Conservation (phyloP, 2,113 vertebrate genomes). For the Sturnira hondurensis region DNA sequence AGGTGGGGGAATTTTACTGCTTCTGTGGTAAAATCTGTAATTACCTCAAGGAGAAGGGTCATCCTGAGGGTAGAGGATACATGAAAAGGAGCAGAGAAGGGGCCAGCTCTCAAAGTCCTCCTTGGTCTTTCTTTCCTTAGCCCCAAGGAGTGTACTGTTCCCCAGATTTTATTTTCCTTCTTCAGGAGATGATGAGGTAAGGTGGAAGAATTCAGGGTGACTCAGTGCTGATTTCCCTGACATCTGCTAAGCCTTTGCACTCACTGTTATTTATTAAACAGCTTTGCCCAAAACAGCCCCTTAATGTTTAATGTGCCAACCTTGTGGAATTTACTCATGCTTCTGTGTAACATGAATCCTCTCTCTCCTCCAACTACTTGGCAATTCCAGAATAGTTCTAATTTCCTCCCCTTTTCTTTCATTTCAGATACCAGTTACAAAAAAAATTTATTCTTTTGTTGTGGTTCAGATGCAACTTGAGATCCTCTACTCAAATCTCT, state of each 20-base stretch:
- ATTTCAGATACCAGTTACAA: slow-evolving; percentile 24
- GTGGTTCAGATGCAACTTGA: background rate
- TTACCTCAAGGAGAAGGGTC: background rate
- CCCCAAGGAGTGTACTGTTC: background rate
- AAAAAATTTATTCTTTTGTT: background rate
- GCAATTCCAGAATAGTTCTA: background rate
- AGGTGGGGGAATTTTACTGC: background rate
- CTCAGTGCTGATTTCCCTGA: background rate
- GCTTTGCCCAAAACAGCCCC: slow-evolving; percentile 5
- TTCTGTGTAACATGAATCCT: background rate
- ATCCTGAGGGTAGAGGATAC: accelerated
- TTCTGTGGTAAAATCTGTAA: background rate
- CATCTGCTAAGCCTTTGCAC: background rate
- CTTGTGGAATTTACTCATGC: background rate
- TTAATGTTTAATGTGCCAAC: background rate
- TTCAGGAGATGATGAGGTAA: background rate
- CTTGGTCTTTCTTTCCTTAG: background rate
- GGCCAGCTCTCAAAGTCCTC: background rate
- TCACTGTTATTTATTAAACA: slow-evolving; percentile 21
- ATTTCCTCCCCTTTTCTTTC: background rate
- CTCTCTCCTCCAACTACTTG: background rate
- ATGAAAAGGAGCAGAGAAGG: background rate
- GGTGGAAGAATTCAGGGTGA: background rate
- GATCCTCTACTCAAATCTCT: background rate
- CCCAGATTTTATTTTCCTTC: background rate